These are phyloP conservation scores for Erythrolamprus reginae DNA, from an alignment of 2,113 vertebrate genomes.

Conservation along the genomic window DNA sequence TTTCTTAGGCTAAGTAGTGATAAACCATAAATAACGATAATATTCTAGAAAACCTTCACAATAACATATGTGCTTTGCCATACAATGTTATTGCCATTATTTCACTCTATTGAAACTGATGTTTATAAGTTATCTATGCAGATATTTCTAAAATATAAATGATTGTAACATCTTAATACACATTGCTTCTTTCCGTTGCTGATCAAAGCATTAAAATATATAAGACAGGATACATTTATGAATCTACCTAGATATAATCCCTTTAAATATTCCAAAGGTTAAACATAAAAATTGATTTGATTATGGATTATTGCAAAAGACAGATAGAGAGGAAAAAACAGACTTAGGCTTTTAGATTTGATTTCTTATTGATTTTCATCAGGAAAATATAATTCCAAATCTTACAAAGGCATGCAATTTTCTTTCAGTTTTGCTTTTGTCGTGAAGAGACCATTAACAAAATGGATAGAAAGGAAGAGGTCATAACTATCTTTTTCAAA, in stretches of 20 bases:
- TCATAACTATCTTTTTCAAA: conserved; percentile 40
- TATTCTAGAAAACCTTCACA: background rate
- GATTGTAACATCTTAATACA: conserved; percentile 23
- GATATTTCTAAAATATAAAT: background rate
- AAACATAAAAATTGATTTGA: conserved; percentile 48
- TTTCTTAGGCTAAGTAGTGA: background rate
- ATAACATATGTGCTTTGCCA: background rate
- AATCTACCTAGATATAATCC: conserved; percentile 1
- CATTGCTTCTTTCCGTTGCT: conserved; percentile 21
- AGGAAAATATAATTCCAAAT: conserved; percentile 63
- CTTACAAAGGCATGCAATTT: conserved; percentile 45
- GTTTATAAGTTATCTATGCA: background rate
- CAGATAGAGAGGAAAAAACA: background rate
- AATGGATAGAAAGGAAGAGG: conserved; percentile 51
- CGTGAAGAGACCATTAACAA: conserved; percentile 62
- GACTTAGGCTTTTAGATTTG: conserved; percentile 54
- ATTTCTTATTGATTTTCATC: conserved; percentile 66
- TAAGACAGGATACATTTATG: background rate
- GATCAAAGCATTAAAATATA: conserved; percentile 22
- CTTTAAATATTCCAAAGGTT: conserved; percentile 44
- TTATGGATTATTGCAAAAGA: conserved; percentile 41
- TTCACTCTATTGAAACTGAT: background rate
- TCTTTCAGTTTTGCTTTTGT: conserved; percentile 55
- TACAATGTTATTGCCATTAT: background rate
- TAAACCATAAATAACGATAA: background rate